Evolutionary conservation across 2,888 invertebrate species (phyloP).

Genomic region (Spicauda simplicius): DNA sequence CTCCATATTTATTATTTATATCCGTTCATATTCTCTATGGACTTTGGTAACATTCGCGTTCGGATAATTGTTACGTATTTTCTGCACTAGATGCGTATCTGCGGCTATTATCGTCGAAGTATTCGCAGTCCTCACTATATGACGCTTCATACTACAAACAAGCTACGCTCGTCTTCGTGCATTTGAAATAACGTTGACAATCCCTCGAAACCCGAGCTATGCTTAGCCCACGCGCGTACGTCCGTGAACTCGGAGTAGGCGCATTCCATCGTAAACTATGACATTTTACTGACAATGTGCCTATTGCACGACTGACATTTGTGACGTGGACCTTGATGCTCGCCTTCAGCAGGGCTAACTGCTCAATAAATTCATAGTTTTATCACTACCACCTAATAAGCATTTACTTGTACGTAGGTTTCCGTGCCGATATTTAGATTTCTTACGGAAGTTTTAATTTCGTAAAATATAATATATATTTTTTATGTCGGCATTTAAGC

Average conservation of each 20-base stretch:
- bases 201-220: constrained; percentile 1
- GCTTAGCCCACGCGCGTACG: constrained; percentile 43
- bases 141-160: constrained; percentile 2
- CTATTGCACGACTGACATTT: constrained; percentile 58
- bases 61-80: constrained; percentile 21
- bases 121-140: background rate
- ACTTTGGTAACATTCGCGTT: background rate
- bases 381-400: constrained; percentile 46
- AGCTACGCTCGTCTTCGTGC: background rate
- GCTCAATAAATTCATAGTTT: constrained; percentile 57
- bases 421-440: too few species aligned
- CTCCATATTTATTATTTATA: constrained; percentile 1
- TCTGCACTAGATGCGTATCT: constrained; percentile 20
- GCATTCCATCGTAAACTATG: constrained; percentile 71
- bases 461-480: too few species aligned
- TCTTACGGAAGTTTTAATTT: too few species aligned
- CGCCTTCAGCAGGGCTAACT: constrained; percentile 50
- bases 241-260: constrained; percentile 68
- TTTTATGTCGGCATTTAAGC: too few species aligned
- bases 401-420: constrained; percentile 16
- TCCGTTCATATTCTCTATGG: constrained; percentile 4
- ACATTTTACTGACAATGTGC: constrained; percentile 76
- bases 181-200: constrained; percentile 13
- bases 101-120: constrained; percentile 17
- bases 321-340: constrained; percentile 63